These are phyloP conservation scores for human DNA, from an alignment of 2,113 vertebrate species.

Conservation along the genomic window GRCh38 chr7:2051501-2052000, in stretches of 20 bases:
- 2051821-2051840: not conserved
- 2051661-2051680: too few relatives aligned
- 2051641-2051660: too few relatives aligned
- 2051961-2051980: not conserved
- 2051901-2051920: too few relatives aligned
- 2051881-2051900: rapidly evolving
- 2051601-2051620: not conserved
- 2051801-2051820: too few relatives aligned
- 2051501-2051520: not conserved
- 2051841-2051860: not conserved
- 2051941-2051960: not conserved
- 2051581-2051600: not conserved
- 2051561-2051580: rapidly evolving
- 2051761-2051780: too few relatives aligned
- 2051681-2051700: too few relatives aligned
- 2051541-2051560: not conserved
- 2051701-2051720: too few relatives aligned
- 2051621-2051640: too few relatives aligned
- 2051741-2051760: too few relatives aligned
- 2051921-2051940: too few relatives aligned
- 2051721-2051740: too few relatives aligned
- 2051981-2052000: not conserved
- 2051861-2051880: rapidly evolving
- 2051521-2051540: not conserved
- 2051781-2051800: too few relatives aligned